Evolutionary conservation across 64 coral and sea anemone species (phyloP), one percentile per base, ranked within the genome.

Genomic region (Porites australiensis): DNA sequence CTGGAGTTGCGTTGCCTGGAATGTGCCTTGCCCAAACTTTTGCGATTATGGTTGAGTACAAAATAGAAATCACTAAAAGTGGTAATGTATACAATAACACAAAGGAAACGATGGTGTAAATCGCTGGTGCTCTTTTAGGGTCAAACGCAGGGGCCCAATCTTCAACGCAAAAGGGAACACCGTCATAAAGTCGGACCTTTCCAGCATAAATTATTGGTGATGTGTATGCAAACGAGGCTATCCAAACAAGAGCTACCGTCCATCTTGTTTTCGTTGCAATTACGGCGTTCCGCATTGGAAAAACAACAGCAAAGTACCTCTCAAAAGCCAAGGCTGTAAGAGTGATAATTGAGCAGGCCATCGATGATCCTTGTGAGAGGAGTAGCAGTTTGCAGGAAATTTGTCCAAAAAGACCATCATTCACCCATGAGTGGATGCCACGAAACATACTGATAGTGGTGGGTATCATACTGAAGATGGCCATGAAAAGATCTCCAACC

Each of bases 321-420:
- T 93, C 91, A 46, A 66, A 70, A 21, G 91, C 91, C 63, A 87
- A 67, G 43, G 74, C 91, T 14, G 91, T 87, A 0, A 93, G 91
- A 64, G 91, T 93, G 18, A 93, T 86, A 48, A 93, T 87, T 5
- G 91, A 93, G 19, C 72, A 59, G 0, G 91, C 91, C 82, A 93
- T 93, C 5, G 82, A 77, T 8, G 72, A 37, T 13, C 72, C 91
- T 54, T 86, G 80, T 13, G 64, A 49, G 71, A 93, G 87, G 15
- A 52, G 2, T n/a, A 93, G 2, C 22, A 87, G 4, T 19, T 93
- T 93, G 70, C 91, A 93, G 50, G 70, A 86, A 18, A 81, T 50
- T 13, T 73, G 44, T 43, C 82, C 91, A 71, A 93, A 64, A 19
- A 13, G 64, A 5, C 70, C 82, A 62, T 64, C 61, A 8, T 1